Percentiles rank a stretch among this genome's conserved stretches.
Conservation (phyloP, 1,140 invertebrate genomes). For the Drosophila sp. region DNA sequence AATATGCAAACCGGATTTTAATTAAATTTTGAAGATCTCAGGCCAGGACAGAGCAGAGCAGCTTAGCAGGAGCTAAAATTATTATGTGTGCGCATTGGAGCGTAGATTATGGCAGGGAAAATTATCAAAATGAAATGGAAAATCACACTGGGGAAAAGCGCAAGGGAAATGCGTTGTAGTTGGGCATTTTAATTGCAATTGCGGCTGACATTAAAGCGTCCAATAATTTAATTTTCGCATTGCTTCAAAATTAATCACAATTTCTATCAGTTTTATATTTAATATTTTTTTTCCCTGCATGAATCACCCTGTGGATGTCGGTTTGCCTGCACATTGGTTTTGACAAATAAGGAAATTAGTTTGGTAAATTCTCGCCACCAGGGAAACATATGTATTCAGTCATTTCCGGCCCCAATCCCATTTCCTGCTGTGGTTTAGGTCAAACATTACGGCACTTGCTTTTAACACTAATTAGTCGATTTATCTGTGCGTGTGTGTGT, state of each 20-base stretch:
- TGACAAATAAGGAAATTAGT: conserved; percentile 69
- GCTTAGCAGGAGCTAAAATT: conserved; percentile 52
- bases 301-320: not conserved
- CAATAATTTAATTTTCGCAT: conserved; percentile 31
- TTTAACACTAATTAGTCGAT: conserved; percentile 78
- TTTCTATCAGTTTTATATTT: too few species aligned
- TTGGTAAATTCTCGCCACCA: conserved; percentile 56
- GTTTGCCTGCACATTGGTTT: not conserved
- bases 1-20: conserved; percentile 73
- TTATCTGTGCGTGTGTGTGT: conserved; percentile 27
- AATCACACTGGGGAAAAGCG: not conserved
- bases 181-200: conserved; percentile 66
- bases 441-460: conserved; percentile 59
- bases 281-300: too few species aligned
- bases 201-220: conserved; percentile 63
- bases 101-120: conserved; percentile 64
- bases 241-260: conserved; percentile 14
- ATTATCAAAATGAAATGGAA: conserved; percentile 30
- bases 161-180: conserved; percentile 27
- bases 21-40: conserved; percentile 75
- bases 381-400: not conserved
- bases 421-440: conserved; percentile 11
- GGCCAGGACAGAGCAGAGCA: conserved; percentile 7
- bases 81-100: conserved; percentile 54
- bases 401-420: conserved; percentile 28